Evolutionary conservation across 23 tunicate genomes (phyloP), one percentile per base, ranked within the genome.

Genomic region (Oikopleura vanhoeffeni): DNA sequence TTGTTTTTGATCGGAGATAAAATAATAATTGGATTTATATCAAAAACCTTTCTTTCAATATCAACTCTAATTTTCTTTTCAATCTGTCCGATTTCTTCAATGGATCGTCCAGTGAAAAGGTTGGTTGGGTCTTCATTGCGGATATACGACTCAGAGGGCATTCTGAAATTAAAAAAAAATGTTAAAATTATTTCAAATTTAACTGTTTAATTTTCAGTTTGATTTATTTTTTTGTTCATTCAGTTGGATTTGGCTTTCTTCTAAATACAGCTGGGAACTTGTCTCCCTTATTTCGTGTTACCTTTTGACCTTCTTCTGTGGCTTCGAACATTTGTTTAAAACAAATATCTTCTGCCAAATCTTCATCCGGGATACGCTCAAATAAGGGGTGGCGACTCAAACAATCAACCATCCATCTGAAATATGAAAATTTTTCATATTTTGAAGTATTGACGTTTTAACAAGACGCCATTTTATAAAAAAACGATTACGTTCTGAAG

Each of bases 231-330:
- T n/a, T n/a, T n/a, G n/a, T n/a, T n/a, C n/a, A n/a, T n/a, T n/a
- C n/a, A n/a, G n/a, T n/a, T n/a, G 60, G 60, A 49, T 49, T 49
- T 8, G 60, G 60, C 18, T 8, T 8, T 88, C 96, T 85, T 34
- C 86, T 41, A 83, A 90, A 93, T 85, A 93, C 98, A 35, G 98
- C 98, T 0, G 98, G 94, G 76, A 76, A 90, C 83, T 91, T 93
- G 13, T 88, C 88, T 0, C 98, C 94, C 0, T 85, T 84, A 57
- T 93, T 93, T 41, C 98, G 86, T 41, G 94, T 76, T 0, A 93
- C 98, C 64, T 93, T 93, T 40, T 88, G 83, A 0, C 98, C 98
- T 90, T 93, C 98, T 86, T 93, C 98, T 1, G 98, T 93, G 33
- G 91, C 83, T 1, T 88, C 90, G 79, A 90, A 93, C 39, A 85